Conservation (phyloP, 2,888 invertebrate genomes). For the Andrena dorsata region DNA sequence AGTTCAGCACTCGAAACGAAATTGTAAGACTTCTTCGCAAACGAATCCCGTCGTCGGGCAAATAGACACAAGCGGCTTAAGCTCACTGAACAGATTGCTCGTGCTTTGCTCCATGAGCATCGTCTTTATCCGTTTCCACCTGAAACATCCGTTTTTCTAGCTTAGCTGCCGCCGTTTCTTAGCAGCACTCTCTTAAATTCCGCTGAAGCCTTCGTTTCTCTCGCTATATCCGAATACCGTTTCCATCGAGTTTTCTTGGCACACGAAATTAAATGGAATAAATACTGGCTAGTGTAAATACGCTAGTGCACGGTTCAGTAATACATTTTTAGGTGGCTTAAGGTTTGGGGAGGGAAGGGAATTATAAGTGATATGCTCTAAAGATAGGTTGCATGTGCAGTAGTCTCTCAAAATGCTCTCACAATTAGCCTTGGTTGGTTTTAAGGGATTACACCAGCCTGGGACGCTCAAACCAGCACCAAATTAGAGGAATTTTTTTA, state of each 20-base stretch:
- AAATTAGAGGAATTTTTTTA: too few species aligned
- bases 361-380: too few species aligned
- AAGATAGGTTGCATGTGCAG: too few species aligned
- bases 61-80: constrained; percentile 64
- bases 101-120: constrained; percentile 32
- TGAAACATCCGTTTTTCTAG: constrained; percentile 13
- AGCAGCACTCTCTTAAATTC: constrained; percentile 11
- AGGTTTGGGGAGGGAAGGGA: too few species aligned
- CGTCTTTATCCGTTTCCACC: constrained; percentile 30
- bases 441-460: too few species aligned
- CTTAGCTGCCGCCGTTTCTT: constrained; percentile 13
- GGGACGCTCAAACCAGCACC: too few species aligned
- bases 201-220: too few species aligned
- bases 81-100: constrained; percentile 59
- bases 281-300: constrained; percentile 4
- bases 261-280: neutral
- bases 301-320: neutral
- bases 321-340: too few species aligned
- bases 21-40: constrained; percentile 55
- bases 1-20: constrained; percentile 49
- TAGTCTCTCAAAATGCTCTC: too few species aligned
- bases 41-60: constrained; percentile 52
- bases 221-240: neutral
- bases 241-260: neutral
- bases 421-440: too few species aligned